Conservation (phyloP, 30 jellyfish, hydroid and myxozoan species). For the Mastigias papua region DNA sequence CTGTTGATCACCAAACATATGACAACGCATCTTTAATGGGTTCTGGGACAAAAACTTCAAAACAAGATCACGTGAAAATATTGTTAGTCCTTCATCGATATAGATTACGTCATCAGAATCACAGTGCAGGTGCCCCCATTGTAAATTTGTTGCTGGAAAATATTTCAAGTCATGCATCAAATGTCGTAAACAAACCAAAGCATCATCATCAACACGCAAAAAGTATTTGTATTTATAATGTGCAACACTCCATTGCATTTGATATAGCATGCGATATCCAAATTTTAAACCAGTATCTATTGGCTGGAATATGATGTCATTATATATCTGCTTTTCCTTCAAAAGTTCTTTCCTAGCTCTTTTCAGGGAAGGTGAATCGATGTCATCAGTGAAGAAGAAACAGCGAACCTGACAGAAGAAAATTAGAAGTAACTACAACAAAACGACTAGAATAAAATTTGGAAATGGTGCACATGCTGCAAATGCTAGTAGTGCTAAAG, state of each 20-base stretch:
- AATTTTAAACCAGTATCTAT: slow-evolving; percentile 67
- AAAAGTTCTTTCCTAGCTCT: slow-evolving; percentile 15
- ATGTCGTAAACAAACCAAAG: slow-evolving; percentile 68
- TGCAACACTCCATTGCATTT: slow-evolving; percentile 86
- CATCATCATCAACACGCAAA: slow-evolving; percentile 86
- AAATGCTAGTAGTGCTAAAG: too few relatives aligned
- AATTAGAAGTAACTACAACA: not conserved
- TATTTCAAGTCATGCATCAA: slow-evolving; percentile 53
- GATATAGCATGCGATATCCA: slow-evolving; percentile 78
- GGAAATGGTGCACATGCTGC: too few relatives aligned
- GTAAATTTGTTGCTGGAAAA: slow-evolving; percentile 42
- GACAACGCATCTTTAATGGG: slow-evolving; percentile 81
- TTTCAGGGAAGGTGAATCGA: slow-evolving; percentile 37
- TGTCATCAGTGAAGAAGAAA: slow-evolving; percentile 76
- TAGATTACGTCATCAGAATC: slow-evolving; percentile 26
- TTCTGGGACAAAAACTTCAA: slow-evolving; percentile 77
- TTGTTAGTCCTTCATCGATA: slow-evolving; percentile 81
- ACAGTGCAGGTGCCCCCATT: slow-evolving; percentile 83
- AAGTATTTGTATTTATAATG: slow-evolving; percentile 60
- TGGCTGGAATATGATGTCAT: slow-evolving; percentile 76
- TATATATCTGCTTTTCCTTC: slow-evolving; percentile 44
- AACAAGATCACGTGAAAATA: slow-evolving; percentile 77
- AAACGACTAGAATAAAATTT: too few relatives aligned
- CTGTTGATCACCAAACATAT: slow-evolving; percentile 79
- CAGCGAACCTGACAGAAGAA: slow-evolving; percentile 70